Evolutionary conservation across 2,888 invertebrate genomes (phyloP).

Genomic region (Calliopum simillimum): DNA sequence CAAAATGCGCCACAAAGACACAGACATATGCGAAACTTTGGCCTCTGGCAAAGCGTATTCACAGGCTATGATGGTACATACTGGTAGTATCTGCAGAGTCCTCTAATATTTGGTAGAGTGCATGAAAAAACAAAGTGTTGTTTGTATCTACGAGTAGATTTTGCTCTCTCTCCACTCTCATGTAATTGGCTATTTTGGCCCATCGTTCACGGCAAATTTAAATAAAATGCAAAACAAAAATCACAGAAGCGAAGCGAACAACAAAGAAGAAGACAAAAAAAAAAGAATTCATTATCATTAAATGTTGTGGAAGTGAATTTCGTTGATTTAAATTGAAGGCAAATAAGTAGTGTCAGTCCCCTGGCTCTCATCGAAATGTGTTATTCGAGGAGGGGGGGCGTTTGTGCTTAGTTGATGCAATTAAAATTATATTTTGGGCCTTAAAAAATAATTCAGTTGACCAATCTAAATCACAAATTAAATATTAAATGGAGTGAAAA

Average conservation of each 20-base stretch:
- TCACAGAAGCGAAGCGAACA: conserved; percentile 12
- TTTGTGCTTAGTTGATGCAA: too few relatives aligned
- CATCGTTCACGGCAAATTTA: conserved; percentile 15
- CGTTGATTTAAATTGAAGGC: conserved; percentile 25
- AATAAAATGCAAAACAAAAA: conserved; percentile 19
- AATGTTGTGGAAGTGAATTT: conserved; percentile 31
- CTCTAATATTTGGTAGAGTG: background rate
- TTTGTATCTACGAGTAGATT: background rate
- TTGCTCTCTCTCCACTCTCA: background rate
- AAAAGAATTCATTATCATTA: conserved; percentile 30
- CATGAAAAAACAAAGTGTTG: background rate
- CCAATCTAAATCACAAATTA: too few relatives aligned
- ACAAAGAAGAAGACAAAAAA: background rate
- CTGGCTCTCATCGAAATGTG: too few relatives aligned
- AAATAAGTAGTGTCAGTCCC: too few relatives aligned
- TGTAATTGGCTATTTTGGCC: conserved; percentile 13
- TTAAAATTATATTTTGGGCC: too few relatives aligned
- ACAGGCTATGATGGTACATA: too few relatives aligned
- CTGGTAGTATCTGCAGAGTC: background rate
- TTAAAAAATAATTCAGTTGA: too few relatives aligned
- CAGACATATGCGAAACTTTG: background rate
- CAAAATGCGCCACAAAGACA: background rate
- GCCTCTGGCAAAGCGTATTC: too few relatives aligned
- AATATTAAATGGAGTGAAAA: too few relatives aligned
- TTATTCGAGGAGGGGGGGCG: too few relatives aligned